These are phyloP conservation scores for Poeciliopsis gracilis DNA, from an alignment of 2,797 vertebrate genomes.

Conservation along the genomic window DNA sequence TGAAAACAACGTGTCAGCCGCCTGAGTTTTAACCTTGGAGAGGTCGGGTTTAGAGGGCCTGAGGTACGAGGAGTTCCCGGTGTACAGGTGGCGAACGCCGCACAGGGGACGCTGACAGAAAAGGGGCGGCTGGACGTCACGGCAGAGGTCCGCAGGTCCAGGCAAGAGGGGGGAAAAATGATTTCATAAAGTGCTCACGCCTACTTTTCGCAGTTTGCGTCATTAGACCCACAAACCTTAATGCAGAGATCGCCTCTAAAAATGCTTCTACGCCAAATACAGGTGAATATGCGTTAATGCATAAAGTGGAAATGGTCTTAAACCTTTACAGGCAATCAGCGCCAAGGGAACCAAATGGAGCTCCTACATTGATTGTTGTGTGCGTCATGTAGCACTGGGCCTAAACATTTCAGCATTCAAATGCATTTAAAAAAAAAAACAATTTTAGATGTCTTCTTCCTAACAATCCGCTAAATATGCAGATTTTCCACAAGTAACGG, in stretches of 20 bases:
- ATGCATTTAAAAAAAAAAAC: no score
- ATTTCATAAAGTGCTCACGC: not conserved
- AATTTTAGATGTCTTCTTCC: not conserved
- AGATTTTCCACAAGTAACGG: not conserved
- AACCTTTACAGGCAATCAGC: not conserved
- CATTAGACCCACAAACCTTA: not conserved
- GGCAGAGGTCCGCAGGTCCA: conserved; percentile 1
- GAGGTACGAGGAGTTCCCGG: conserved; percentile 30
- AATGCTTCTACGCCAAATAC: not conserved
- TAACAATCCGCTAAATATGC: not conserved
- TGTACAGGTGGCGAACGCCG: conserved; percentile 21
- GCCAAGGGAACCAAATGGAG: not conserved
- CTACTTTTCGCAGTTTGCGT: not conserved
- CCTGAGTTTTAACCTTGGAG: conserved; percentile 71
- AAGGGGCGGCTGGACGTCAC: not conserved
- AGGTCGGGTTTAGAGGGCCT: conserved; percentile 49
- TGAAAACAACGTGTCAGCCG: conserved; percentile 71
- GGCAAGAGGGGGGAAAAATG: not conserved
- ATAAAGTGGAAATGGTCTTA: not conserved
- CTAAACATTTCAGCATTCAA: not conserved
- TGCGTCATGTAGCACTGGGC: not conserved
- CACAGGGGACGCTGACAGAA: conserved; percentile 17
- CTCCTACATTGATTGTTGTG: not conserved
- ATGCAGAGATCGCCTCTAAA: not conserved
- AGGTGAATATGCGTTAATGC: not conserved